Conservation (phyloP, 2,888 invertebrate species). For the Erebia aethiops region DNA sequence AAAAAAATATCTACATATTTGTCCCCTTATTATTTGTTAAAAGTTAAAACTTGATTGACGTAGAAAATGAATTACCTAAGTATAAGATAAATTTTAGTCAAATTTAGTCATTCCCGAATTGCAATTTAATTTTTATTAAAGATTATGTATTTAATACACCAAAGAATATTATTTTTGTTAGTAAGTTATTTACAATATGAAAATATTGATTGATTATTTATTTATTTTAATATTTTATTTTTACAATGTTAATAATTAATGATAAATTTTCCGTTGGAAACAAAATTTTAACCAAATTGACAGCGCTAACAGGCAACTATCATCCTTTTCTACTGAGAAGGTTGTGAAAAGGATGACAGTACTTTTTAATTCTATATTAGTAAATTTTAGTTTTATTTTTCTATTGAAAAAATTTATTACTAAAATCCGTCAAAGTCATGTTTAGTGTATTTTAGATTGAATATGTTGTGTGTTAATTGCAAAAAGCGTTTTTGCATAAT, state of each 20-base stretch:
- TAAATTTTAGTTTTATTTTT: not conserved
- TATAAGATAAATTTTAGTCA: not conserved
- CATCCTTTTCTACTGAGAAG: not conserved
- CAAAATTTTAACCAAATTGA: not conserved
- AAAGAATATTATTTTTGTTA: slow-evolving; percentile 39
- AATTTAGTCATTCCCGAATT: slow-evolving; percentile 6
- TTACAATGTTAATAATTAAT: slow-evolving; percentile 20
- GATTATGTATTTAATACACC: slow-evolving; percentile 24
- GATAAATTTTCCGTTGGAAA: not conserved
- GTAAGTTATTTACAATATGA: slow-evolving; percentile 41
- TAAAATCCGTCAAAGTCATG: not conserved
- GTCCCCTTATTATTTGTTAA: too few species aligned
- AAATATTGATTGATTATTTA: slow-evolving; percentile 10
- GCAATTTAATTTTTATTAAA: not conserved
- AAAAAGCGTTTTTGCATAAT: too few species aligned
- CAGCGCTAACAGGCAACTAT: not conserved
- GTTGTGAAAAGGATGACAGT: not conserved
- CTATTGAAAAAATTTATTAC: not conserved
- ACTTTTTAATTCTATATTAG: not conserved
- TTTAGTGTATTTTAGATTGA: not conserved
- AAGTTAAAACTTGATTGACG: too few species aligned
- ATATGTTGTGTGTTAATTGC: too few species aligned
- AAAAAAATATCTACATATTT: too few species aligned
- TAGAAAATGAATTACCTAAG: not conserved
- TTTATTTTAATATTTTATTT: slow-evolving; percentile 25